Evolutionary conservation across 2,888 invertebrate species (phyloP), one percentile per base, ranked within the genome.

Genomic region (Tiliacea citrago): DNA sequence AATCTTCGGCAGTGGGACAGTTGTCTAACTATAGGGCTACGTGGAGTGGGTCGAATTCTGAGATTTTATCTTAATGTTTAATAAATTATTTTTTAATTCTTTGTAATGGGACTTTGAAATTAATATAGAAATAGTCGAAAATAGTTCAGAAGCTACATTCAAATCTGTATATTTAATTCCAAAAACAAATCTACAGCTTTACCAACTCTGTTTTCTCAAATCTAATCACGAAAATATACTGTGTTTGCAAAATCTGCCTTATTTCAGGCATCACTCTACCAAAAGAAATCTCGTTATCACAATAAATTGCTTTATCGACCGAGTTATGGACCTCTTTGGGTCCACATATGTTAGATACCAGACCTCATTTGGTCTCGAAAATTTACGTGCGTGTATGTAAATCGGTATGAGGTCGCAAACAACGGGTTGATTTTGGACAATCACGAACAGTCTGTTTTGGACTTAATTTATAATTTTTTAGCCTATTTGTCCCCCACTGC

Each of bases 331-430:
- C 79, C 58, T 79, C 57, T 57, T 57, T 62, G 65, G 79, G 70
- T 45, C 58, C 70, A 39, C 81, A 79, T 83, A 81, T 79, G 79
- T 82, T 75, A 21, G 79, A 69, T 82, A 73, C 49, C 35, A 82
- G 73, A 80, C 73, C 76, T 79, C 29, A 62, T 58, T 65, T 69
- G 60, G 62, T 75, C 57, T 74, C 68, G 49, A 53, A 61, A 81
- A 84, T 85, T 80, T 84, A 82, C 81, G 80, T 83, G 86, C 80
- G 77, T 80, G 77, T 84, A 88, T 88, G 87, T 86, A 87, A 88
- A 89, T 87, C 75, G 82, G 63, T 80, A 79, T 68, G 80, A 76
- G 81, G 74, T 80, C 73, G 61, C 66, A 79, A 58, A 71, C 60
- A 71, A 75, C 67, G 80, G 83, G 71, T 79, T 83, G 79, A 82